These are phyloP conservation scores for Elaphurus davidianus DNA, from an alignment of 2,113 vertebrate genomes.

Conservation along the genomic window DNA sequence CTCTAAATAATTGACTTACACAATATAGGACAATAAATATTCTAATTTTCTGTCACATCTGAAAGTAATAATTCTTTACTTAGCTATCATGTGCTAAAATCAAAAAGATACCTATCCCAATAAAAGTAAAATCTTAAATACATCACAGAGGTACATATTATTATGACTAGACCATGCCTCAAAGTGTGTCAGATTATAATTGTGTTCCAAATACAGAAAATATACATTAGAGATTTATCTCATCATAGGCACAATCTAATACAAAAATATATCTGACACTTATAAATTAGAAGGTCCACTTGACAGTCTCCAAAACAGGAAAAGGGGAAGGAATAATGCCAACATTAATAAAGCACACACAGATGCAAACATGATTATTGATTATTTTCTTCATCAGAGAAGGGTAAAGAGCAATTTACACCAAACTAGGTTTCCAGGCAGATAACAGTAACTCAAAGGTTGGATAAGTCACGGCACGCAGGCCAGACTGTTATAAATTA, in stretches of 20 bases:
- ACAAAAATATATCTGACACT: slow-evolving; percentile 75
- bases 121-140: slow-evolving; percentile 72
- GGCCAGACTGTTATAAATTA: slow-evolving; percentile 26
- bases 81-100: slow-evolving; percentile 73
- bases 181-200: slow-evolving; percentile 77
- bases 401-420: slow-evolving; percentile 66
- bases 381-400: slow-evolving; percentile 62
- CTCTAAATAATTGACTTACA: slow-evolving; percentile 76
- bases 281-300: slow-evolving; percentile 62
- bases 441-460: slow-evolving; percentile 4
- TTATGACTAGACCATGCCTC: slow-evolving; percentile 83
- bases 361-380: slow-evolving; percentile 51
- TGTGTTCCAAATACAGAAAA: slow-evolving; percentile 74
- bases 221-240: slow-evolving; percentile 65
- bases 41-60: slow-evolving; percentile 71
- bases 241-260: slow-evolving; percentile 83
- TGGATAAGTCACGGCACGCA: background rate
- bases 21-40: slow-evolving; percentile 79
- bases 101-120: slow-evolving; percentile 73
- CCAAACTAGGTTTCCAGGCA: slow-evolving; percentile 39
- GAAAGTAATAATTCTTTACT: slow-evolving; percentile 71
- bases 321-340: background rate
- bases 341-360: background rate
- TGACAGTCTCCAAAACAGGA: background rate
- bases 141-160: slow-evolving; percentile 76